These are phyloP conservation scores for Mirounga angustirostris DNA, from an alignment of 2,113 vertebrate genomes.

Conservation along the genomic window DNA sequence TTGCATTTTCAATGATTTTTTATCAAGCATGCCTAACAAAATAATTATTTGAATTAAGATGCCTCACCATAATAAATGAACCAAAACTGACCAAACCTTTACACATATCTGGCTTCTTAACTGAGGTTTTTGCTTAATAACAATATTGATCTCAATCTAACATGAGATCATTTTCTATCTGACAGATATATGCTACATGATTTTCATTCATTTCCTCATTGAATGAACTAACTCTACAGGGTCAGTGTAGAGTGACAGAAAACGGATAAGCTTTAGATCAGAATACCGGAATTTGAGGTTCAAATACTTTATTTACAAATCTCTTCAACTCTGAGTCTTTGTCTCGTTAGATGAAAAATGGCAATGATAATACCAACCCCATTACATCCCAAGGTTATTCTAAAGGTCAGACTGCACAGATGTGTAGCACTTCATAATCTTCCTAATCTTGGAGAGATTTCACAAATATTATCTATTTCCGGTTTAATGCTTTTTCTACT, in stretches of 20 bases:
- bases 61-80: not conserved
- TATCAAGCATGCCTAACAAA: not conserved
- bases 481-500: not conserved
- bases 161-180: not conserved
- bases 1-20: not conserved
- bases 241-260: not conserved
- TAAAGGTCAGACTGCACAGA: not conserved
- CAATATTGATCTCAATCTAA: not conserved
- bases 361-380: not conserved
- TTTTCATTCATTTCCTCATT: not conserved
- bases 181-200: not conserved
- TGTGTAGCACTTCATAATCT: not conserved
- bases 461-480: not conserved
- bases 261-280: not conserved
- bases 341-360: not conserved
- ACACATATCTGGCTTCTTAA: not conserved
- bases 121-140: not conserved
- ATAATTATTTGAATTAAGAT: not conserved
- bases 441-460: not conserved
- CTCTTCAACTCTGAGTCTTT: not conserved
- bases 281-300: not conserved
- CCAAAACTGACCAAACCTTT: not conserved
- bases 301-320: not conserved
- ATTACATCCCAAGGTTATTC: not conserved
- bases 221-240: not conserved